Evolutionary conservation across 64 coral and sea anemone species (phyloP).

Genomic region (Catalaphyllia jardinei): DNA sequence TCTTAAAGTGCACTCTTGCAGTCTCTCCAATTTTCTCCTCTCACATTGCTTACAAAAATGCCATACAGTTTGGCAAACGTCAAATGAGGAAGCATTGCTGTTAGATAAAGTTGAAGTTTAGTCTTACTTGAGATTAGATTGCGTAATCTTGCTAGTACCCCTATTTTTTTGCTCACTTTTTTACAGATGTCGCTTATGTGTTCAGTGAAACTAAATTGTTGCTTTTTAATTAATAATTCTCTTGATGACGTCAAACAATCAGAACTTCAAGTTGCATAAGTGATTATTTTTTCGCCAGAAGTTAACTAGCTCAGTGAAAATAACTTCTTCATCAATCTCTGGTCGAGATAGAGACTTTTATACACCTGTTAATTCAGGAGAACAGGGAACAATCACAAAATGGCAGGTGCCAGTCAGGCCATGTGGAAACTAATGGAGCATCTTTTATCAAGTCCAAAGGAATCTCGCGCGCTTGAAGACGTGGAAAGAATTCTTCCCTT

Average conservation of each 20-base stretch:
- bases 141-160: too few species aligned
- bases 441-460: not conserved
- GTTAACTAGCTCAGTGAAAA: not conserved
- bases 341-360: not conserved
- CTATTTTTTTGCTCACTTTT: not conserved
- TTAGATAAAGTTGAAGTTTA: too few species aligned
- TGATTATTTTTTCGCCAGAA: not conserved
- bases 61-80: too few species aligned
- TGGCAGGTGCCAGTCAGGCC: not conserved
- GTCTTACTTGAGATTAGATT: too few species aligned
- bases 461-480: not conserved
- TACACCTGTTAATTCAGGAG: not conserved
- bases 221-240: not conserved
- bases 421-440: not conserved
- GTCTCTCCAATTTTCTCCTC: too few species aligned
- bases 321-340: not conserved
- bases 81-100: too few species aligned
- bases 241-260: slow-evolving; percentile 2
- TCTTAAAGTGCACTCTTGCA: too few species aligned
- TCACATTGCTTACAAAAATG: too few species aligned
- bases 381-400: not conserved
- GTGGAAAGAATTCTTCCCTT: not conserved
- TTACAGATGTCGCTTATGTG: too few species aligned
- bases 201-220: not conserved
- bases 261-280: not conserved